Evolutionary conservation across 1,140 invertebrate genomes (phyloP).

Genomic region (Planococcus citri): DNA sequence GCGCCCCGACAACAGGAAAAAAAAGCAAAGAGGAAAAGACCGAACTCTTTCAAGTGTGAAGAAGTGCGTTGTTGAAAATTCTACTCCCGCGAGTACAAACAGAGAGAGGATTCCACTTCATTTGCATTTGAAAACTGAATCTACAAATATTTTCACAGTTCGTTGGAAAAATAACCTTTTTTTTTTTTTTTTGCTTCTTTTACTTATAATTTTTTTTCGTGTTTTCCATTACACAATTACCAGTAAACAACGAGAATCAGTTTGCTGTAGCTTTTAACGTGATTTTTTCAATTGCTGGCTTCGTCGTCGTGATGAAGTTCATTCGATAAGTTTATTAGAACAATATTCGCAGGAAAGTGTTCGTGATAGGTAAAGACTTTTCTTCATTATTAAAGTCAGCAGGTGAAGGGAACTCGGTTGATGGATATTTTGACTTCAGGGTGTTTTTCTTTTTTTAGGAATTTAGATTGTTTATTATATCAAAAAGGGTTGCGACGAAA

Average conservation of each 20-base stretch:
- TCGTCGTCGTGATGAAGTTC: neutral
- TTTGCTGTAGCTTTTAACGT: neutral
- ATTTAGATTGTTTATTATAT: neutral
- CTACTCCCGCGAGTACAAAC: slow-evolving; percentile 1
- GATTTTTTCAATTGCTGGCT: neutral
- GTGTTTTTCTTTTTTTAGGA: no score
- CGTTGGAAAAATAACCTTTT: slow-evolving; percentile 5
- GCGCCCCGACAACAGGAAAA: neutral
- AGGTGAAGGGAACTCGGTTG: no score
- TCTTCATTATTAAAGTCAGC: no score
- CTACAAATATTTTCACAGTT: slow-evolving; percentile 3
- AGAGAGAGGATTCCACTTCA: slow-evolving; percentile 1
- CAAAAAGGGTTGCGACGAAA: neutral
- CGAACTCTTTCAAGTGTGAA: slow-evolving; percentile 6
- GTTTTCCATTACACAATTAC: neutral
- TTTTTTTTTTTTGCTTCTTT: no score
- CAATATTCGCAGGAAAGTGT: no score
- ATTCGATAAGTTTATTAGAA: neutral
- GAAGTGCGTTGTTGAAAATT: slow-evolving; percentile 3
- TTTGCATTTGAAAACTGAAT: slow-evolving; percentile 7
- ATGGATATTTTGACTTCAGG: no score
- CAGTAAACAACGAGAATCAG: neutral
- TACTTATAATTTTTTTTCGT: neutral
- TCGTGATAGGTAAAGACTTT: no score
- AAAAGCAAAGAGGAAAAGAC: neutral